A percentile compares a stretch with the other conserved stretches of the same genome.
These are phyloP conservation scores for Pelosia muscerda DNA, from an alignment of 2,888 invertebrate genomes.

Conservation along the genomic window DNA sequence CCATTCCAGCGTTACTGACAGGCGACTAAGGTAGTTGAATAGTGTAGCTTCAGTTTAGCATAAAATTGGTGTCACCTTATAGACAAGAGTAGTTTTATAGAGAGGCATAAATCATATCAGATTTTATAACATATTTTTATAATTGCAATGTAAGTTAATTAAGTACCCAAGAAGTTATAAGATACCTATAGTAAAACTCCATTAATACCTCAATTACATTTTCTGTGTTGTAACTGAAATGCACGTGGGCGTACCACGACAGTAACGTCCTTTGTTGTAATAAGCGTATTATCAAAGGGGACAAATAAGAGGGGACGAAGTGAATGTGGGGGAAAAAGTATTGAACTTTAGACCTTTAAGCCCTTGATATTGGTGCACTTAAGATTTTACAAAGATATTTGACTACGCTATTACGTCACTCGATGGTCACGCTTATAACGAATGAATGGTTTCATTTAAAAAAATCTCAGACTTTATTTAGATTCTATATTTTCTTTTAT, in stretches of 20 bases:
- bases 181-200: background rate
- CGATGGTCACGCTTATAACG: too few relatives aligned
- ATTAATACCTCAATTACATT: background rate
- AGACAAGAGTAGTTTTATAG: too few relatives aligned
- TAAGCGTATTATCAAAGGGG: conserved; percentile 34
- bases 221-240: background rate
- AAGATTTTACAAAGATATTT: too few relatives aligned
- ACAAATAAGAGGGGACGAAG: conserved; percentile 17
- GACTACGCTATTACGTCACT: background rate
- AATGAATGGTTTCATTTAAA: too few relatives aligned
- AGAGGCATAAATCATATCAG: too few relatives aligned
- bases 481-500: too few relatives aligned
- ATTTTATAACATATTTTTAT: too few relatives aligned
- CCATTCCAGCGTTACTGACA: too few relatives aligned
- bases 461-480: too few relatives aligned
- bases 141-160: background rate
- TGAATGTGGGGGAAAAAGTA: conserved; percentile 1
- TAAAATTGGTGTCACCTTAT: too few relatives aligned
- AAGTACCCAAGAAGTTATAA: background rate
- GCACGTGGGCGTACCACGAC: conserved; percentile 9
- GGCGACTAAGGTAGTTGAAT: too few relatives aligned
- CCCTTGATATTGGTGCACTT: background rate
- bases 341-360: conserved; percentile 12
- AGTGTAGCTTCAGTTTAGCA: too few relatives aligned
- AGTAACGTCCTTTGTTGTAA: conserved; percentile 20